Base-by-base conservation (phyloP, 1,140 invertebrate species). In the Apis laboriosa region DNA sequence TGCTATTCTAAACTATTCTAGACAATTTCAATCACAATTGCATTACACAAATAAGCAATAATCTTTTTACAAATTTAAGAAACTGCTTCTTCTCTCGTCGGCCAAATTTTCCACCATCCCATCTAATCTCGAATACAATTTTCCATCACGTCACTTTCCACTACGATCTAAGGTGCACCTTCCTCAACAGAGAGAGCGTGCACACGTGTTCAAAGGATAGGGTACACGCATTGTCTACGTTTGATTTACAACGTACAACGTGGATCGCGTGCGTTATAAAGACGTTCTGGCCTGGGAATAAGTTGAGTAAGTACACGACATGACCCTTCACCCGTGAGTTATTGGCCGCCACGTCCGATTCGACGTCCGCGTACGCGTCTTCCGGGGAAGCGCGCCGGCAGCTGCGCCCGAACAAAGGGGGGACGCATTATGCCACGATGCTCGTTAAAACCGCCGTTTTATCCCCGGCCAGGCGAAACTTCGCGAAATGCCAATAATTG, bases 401-500 rank as follows among this genome's bases (percentile, higher is more conserved):
- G 81, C 88, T 89, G 86, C 88, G 11, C 58, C 66, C 58, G 75
- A 80, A 81, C 78, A 80, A 86, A 77, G 86, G 86, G 66, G 66
- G 86, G 78, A 82, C 71, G 80, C 77, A 88, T 88, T 88, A 88
- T 85, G 76, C 87, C 83, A 61, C 83, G 83, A 83, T 78, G 87
- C 86, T 88, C 84, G 86, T 88, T 88, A 88, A 88, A 71, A 43
- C 58, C 83, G 53, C 34, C 83, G 86, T 43, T 88, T 77, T 88
- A 87, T 88, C 67, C 34, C 34, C 86, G 53, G 61, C n/a, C 72
- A 77, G 77, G 81, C 74, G 75, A 88, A 80, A 87, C 87, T 90
- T 89, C 82, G 74, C 84, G 86, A 92, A 92, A 92, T 91, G 87
- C 89, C 91, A 91, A 93, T 92, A 93, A 92, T 93, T 92, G 92